Evolutionary conservation across 92 coral and sea anemone genomes (phyloP).

Genomic region (Zoanthus sansibaricus): DNA sequence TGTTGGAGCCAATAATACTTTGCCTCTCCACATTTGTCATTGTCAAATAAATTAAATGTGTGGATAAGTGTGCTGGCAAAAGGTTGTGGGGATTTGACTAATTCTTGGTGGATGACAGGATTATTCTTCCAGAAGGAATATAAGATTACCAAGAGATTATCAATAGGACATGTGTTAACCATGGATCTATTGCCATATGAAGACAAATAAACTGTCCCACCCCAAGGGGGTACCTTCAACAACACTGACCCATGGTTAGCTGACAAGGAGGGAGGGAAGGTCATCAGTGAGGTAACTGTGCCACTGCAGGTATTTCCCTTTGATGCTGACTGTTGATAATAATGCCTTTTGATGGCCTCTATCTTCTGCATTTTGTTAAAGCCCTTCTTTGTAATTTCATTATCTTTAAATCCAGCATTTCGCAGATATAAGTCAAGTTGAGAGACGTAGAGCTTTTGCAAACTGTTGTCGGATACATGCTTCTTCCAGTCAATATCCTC

Average conservation of each 20-base stretch:
- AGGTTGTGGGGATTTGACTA: not conserved
- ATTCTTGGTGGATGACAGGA: not conserved
- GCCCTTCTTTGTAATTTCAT: not conserved
- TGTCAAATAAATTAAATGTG: not conserved
- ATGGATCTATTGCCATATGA: not conserved
- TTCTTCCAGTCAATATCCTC: slow-evolving; percentile 17
- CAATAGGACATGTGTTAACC: not conserved
- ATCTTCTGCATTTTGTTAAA: not conserved
- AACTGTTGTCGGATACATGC: not conserved
- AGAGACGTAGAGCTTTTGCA: slow-evolving; percentile 19
- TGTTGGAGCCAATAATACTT: not conserved
- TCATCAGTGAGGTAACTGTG: not conserved
- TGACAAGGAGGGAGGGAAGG: not conserved
- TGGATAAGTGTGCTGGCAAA: not conserved
- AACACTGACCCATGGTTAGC: not conserved
- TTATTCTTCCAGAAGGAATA: not conserved
- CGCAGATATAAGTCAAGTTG: slow-evolving; percentile 35
- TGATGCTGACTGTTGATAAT: not conserved
- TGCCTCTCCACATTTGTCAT: no score
- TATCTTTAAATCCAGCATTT: slow-evolving; percentile 20
- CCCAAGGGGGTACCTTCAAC: not conserved
- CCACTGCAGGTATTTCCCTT: not conserved
- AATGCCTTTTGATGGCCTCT: not conserved
- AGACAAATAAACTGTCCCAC: not conserved
- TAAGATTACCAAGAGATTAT: not conserved